phyloP scores from a whole-genome alignment of 2,888 invertebrate genomes.

The Drosophila parthenogenetica region DNA sequence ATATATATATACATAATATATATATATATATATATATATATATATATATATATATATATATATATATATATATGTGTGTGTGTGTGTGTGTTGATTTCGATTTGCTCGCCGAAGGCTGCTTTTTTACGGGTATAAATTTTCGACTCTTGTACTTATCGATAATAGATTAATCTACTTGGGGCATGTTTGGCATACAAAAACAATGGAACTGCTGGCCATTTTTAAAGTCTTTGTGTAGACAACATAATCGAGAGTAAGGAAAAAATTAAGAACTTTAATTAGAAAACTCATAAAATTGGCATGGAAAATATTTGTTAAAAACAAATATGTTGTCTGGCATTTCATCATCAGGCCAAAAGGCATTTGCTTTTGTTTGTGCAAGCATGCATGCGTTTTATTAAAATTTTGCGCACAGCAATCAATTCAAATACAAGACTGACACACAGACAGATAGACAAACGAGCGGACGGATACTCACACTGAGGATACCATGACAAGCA shows the following conservation, averaged over 20 bases:
- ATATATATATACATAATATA: no score
- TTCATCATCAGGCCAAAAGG: constrained; percentile 45
- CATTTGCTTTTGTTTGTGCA: constrained; percentile 57
- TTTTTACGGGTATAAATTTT: constrained; percentile 79
- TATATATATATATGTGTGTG: constrained; percentile 24
- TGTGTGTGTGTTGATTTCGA: constrained; percentile 36
- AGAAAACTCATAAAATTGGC: constrained; percentile 40
- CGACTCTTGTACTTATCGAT: constrained; percentile 81
- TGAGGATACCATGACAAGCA: constrained; percentile 69
- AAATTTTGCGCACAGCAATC: constrained; percentile 62
- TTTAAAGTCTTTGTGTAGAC: constrained; percentile 13
- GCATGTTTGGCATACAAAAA: constrained; percentile 73
- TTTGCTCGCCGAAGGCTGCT: constrained; percentile 62
- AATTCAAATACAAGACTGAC: constrained; percentile 52
- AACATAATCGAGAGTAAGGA: not conserved
- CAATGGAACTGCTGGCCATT: constrained; percentile 3
- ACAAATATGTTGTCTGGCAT: constrained; percentile 49
- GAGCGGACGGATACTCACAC: constrained; percentile 29
- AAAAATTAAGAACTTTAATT: constrained; percentile 49
- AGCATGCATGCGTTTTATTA: constrained; percentile 68
- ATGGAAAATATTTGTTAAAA: constrained; percentile 57
- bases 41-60: no score
- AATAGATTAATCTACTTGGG: constrained; percentile 82
- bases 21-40: no score
- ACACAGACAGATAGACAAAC: constrained; percentile 10